Base-by-base conservation (phyloP, 2,888 invertebrate genomes). In the Ethmia dodecea region DNA sequence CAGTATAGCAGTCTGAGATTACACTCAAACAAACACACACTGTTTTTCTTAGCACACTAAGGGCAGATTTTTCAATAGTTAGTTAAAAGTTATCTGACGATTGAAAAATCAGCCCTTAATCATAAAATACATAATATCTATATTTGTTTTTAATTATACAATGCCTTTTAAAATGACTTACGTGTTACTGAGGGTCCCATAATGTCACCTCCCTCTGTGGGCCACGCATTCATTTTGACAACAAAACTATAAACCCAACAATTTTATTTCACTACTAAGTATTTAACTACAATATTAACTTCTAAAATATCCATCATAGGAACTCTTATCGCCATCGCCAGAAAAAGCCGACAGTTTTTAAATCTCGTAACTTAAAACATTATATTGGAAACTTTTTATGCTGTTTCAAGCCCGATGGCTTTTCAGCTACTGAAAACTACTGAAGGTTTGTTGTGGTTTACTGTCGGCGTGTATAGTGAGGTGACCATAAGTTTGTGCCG, bases 131-230 rank as follows among this genome's bases (percentile, higher is more conserved):
- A n/a, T 3, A 4, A n/a, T n/a, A n/a, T 6, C 3, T 24, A 24
- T 24, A 24, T 24, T 5, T 24, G 6, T 24, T 4, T 24, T 8
- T n/a, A n/a, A 3, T 6, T 24, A 3, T 24, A 24, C 3, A 25
- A 25, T 18, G n/a, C n/a, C n/a, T n/a, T n/a, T n/a, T n/a, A 20
- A 20, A 4, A 6, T 3, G 9, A 76, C 80, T 76, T 55, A 84
- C 83, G 64, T 8, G 74, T 61, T 1, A 86, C 73, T 1, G 74
- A 55, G 1, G 83, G 77, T 6, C 84, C 84, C 84, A 84, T 83
- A 4, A 63, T 66, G 52, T 79, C 26, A 26, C 52, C 57, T 0
- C 54, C 13, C 18, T 67, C 68, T 0, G 70, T 70, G 0, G 75
- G 68, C 83, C 83, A 83, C 32, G 81, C 80, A 30, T 77, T 59